Conservation (phyloP, 2,888 invertebrate genomes). For the Melipona beecheii region DNA sequence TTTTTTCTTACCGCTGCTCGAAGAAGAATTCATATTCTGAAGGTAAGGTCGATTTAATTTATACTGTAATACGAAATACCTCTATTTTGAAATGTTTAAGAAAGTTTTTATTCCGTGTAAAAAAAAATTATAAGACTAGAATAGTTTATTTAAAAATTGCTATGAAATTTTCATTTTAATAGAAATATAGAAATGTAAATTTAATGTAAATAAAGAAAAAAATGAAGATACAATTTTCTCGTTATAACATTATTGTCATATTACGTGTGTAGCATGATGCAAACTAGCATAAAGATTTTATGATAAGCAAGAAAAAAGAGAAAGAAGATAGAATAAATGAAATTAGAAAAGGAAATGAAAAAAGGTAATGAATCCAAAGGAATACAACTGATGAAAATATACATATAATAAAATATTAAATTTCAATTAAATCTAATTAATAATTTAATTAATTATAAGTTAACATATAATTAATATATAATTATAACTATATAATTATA, state of each 20-base stretch:
- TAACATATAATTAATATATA: too few relatives aligned
- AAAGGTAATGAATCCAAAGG: not conserved
- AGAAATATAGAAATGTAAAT: not conserved
- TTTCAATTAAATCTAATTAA: too few relatives aligned
- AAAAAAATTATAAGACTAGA: conserved; percentile 1
- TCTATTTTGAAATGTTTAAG: conserved; percentile 4
- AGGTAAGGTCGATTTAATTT: conserved; percentile 34
- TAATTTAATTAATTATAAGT: too few relatives aligned
- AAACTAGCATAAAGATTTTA: not conserved
- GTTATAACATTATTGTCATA: not conserved
- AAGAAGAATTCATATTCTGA: conserved; percentile 16
- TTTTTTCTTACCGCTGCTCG: conserved; percentile 37
- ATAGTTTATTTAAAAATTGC: not conserved
- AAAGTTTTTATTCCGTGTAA: not conserved
- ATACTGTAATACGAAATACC: conserved; percentile 15
- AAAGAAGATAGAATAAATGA: not conserved
- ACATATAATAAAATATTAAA: not conserved
- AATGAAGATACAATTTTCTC: not conserved
- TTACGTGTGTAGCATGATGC: not conserved
- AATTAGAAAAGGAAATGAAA: not conserved
- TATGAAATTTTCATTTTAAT: not conserved
- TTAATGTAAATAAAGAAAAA: not conserved
- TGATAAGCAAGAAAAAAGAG: not conserved
- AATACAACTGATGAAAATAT: not conserved
- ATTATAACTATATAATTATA: too few relatives aligned